These are phyloP conservation scores for Poliocrania exsul DNA, from an alignment of 2,797 vertebrate genomes.

Conservation along the genomic window DNA sequence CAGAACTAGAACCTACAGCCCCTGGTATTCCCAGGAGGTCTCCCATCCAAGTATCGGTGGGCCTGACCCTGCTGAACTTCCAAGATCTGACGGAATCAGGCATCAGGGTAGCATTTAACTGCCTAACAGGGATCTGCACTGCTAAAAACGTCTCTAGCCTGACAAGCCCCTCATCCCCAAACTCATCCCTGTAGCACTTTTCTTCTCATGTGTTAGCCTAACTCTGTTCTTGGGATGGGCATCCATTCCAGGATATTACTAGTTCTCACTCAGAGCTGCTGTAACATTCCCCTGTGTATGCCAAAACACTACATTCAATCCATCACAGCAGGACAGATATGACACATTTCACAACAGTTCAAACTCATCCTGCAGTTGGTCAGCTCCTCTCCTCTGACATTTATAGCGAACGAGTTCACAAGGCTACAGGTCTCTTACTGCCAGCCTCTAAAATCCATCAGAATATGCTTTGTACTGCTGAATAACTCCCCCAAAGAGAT, in stretches of 20 bases:
- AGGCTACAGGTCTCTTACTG: neutral
- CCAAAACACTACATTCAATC: neutral
- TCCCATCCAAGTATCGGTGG: too few species aligned
- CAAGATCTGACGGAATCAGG: too few species aligned
- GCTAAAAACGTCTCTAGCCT: neutral
- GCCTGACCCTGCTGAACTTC: too few species aligned
- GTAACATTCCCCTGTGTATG: neutral
- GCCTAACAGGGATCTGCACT: neutral
- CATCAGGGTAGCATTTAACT: too few species aligned
- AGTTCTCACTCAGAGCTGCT: neutral
- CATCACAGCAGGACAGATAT: too few species aligned
- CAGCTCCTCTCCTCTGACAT: neutral
- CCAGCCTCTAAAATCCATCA: neutral
- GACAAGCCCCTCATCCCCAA: neutral
- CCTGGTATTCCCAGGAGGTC: too few species aligned
- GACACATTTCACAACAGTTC: neutral
- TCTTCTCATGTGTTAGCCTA: rapidly evolving
- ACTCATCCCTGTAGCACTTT: neutral
- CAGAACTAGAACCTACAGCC: too few species aligned
- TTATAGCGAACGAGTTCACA: neutral
- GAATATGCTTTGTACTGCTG: neutral
- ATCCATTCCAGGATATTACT: neutral
- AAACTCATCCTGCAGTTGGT: rapidly evolving
- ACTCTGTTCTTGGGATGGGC: neutral
- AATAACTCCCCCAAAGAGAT: neutral